These are phyloP conservation scores for Cataglyphis rosenhaueri DNA, from an alignment of 2,888 invertebrate species.

Conservation along the genomic window DNA sequence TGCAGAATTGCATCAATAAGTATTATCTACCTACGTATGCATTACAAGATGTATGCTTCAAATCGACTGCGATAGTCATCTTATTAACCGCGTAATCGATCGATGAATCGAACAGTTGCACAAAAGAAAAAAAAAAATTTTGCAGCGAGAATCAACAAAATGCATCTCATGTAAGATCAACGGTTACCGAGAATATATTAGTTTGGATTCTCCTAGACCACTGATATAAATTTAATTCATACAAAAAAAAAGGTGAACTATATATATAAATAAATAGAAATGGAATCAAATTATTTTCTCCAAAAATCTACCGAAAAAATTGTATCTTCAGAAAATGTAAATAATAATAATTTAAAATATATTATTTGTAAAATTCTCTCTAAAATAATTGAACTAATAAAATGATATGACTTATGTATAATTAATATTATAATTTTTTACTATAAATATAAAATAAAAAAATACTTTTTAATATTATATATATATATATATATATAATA, in stretches of 20 bases:
- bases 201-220: not conserved
- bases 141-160: not conserved
- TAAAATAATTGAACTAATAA: not conserved
- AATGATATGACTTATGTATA: not conserved
- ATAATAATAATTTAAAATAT: not conserved
- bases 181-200: not conserved
- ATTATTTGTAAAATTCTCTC: not conserved
- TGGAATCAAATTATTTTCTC: not conserved
- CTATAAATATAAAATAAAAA: too few relatives aligned
- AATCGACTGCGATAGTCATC: not conserved
- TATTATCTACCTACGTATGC: not conserved
- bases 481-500: not conserved
- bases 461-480: too few relatives aligned
- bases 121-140: not conserved
- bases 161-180: conserved; percentile 1
- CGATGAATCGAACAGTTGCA: not conserved
- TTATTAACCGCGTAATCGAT: not conserved
- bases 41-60: not conserved
- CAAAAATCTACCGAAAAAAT: not conserved
- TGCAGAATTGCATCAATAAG: conserved; percentile 17
- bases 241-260: not conserved
- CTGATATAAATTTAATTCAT: not conserved
- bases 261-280: not conserved
- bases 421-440: too few relatives aligned
- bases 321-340: not conserved